A percentile compares a stretch with the other conserved stretches of the same genome.
These are phyloP conservation scores for Drosophila lacicola DNA, from an alignment of 2,888 invertebrate species.

Conservation along the genomic window DNA sequence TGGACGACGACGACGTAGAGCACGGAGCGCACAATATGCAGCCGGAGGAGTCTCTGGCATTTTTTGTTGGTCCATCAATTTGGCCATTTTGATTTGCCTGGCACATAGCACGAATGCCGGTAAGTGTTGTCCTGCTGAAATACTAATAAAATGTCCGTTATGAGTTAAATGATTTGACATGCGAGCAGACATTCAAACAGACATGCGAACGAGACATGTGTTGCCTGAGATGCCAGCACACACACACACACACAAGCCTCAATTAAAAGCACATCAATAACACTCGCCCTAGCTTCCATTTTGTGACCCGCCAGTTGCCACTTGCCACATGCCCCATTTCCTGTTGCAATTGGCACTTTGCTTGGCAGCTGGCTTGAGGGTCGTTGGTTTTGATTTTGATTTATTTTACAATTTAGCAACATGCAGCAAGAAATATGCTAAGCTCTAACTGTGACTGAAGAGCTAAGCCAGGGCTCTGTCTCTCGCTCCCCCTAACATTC, in stretches of 20 bases:
- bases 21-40: background rate
- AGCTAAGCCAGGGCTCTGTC: constrained; percentile 5
- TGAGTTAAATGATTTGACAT: constrained; percentile 70
- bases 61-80: constrained; percentile 61
- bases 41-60: constrained; percentile 24
- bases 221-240: constrained; percentile 15
- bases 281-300: constrained; percentile 14
- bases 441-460: constrained; percentile 51
- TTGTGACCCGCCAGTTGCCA: background rate
- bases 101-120: constrained; percentile 75
- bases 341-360: constrained; percentile 73
- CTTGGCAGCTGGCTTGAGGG: constrained; percentile 56
- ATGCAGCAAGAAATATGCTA: constrained; percentile 51
- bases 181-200: constrained; percentile 28
- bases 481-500: background rate
- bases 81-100: constrained; percentile 74
- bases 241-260: constrained; percentile 46
- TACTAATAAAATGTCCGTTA: constrained; percentile 70
- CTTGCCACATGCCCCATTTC: constrained; percentile 22
- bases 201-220: constrained; percentile 28
- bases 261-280: constrained; percentile 80
- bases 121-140: constrained; percentile 64
- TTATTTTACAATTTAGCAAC: constrained; percentile 76
- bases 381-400: constrained; percentile 68
- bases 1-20: constrained; percentile 54